Evolutionary conservation across 2,888 invertebrate genomes (phyloP).

Genomic region (Acanthosoma haemorrhoidale): DNA sequence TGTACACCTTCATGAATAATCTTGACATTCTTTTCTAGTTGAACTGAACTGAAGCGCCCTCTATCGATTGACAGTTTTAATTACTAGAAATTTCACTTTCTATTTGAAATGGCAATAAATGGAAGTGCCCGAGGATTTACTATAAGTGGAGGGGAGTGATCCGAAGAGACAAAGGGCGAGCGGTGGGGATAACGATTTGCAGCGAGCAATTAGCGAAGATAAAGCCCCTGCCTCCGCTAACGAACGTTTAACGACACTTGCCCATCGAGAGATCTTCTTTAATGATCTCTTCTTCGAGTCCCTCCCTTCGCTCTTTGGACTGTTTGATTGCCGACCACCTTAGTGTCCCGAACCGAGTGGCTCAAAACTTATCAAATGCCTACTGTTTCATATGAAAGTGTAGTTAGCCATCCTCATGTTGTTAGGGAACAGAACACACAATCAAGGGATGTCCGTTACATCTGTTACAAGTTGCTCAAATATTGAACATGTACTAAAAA

Average conservation of each 20-base stretch:
- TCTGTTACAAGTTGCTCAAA: no score
- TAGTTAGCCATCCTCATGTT: no score
- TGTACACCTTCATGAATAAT: no score
- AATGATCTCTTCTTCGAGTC: slow-evolving; percentile 16
- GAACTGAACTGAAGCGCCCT: no score
- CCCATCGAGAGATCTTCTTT: slow-evolving; percentile 19
- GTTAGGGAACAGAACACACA: no score
- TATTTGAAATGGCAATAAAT: background rate
- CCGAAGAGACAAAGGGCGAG: slow-evolving; percentile 13
- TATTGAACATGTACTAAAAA: no score
- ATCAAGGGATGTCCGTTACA: no score
- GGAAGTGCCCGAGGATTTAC: background rate
- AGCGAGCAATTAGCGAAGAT: slow-evolving; percentile 21
- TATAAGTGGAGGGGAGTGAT: background rate
- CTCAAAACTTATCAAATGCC: no score
- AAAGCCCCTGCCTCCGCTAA: background rate
- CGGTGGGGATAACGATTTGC: slow-evolving; percentile 21
- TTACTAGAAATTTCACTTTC: no score
- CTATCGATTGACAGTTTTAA: no score
- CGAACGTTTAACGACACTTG: slow-evolving; percentile 22
- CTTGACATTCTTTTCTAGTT: no score
- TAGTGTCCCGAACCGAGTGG: background rate
- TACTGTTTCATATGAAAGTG: no score
- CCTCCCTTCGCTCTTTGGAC: background rate
- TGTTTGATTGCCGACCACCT: background rate